Evolutionary conservation across 2,888 invertebrate species (phyloP).

Genomic region (Blera fallax): DNA sequence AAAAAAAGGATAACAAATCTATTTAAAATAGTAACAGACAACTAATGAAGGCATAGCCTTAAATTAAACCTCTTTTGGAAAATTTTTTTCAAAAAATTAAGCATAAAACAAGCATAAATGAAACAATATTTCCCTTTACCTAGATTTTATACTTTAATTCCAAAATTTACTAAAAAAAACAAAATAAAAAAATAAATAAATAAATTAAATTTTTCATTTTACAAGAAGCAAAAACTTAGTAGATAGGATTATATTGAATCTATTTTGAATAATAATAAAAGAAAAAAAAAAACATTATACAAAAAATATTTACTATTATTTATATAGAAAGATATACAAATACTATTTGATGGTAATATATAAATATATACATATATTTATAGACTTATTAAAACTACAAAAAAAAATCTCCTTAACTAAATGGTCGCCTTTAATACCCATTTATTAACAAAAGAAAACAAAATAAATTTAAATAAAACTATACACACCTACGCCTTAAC

Average conservation of each 20-base stretch:
- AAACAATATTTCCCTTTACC: background rate
- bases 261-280: conserved; percentile 61
- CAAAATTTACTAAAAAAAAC: background rate
- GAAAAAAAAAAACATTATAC: conserved; percentile 42
- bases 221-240: conserved; percentile 22
- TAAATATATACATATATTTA: conserved; percentile 55
- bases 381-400: conserved; percentile 35
- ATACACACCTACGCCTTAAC: conserved; percentile 70
- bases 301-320: conserved; percentile 69
- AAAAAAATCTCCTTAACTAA: conserved; percentile 43
- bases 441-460: conserved; percentile 21
- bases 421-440: conserved; percentile 68
- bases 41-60: conserved; percentile 56
- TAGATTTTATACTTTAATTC: conserved; percentile 4
- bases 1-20: conserved; percentile 47
- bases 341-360: conserved; percentile 45
- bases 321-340: conserved; percentile 66
- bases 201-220: conserved; percentile 12
- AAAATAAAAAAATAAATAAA: no score
- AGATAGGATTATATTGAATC: conserved; percentile 66
- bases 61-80: background rate
- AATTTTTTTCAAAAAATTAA: background rate
- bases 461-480: conserved; percentile 30
- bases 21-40: conserved; percentile 42
- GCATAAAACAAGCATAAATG: background rate